phyloP scores from a whole-genome alignment of 1,140 invertebrate genomes.

The Carposina sasakii region DNA sequence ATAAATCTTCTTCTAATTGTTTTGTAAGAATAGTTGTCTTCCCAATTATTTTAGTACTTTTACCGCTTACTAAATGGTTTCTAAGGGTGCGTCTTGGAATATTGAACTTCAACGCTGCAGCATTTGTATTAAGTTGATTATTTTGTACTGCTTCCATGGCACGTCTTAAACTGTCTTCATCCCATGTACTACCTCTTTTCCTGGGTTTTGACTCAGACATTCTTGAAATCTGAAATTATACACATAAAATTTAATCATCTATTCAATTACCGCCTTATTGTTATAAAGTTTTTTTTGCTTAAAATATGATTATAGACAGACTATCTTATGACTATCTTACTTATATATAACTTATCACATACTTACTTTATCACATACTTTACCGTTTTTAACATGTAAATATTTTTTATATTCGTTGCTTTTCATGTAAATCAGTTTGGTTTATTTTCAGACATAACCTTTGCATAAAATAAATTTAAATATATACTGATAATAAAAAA shows the following conservation, averaged over 20 bases:
- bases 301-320: no score
- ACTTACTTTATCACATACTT: no score
- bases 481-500: no score
- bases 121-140: conserved; percentile 5
- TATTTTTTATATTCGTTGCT: no score
- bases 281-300: no score
- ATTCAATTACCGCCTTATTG: neutral
- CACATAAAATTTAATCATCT: neutral
- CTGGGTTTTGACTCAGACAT: conserved; percentile 2
- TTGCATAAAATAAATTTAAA: no score
- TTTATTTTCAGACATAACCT: no score
- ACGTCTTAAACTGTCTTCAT: conserved; percentile 2
- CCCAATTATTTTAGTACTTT: neutral
- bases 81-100: conserved; percentile 1
- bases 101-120: neutral
- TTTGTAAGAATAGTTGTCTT: neutral
- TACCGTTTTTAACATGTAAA: no score
- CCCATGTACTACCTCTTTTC: conserved; percentile 3
- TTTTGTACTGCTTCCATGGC: conserved; percentile 1
- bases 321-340: no score
- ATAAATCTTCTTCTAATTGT: conserved; percentile 2
- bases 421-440: no score
- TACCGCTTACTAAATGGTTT: neutral
- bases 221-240: neutral
- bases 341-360: no score